Conservation (phyloP, 2,797 vertebrate genomes). For the Podarcis lilfordi region DNA sequence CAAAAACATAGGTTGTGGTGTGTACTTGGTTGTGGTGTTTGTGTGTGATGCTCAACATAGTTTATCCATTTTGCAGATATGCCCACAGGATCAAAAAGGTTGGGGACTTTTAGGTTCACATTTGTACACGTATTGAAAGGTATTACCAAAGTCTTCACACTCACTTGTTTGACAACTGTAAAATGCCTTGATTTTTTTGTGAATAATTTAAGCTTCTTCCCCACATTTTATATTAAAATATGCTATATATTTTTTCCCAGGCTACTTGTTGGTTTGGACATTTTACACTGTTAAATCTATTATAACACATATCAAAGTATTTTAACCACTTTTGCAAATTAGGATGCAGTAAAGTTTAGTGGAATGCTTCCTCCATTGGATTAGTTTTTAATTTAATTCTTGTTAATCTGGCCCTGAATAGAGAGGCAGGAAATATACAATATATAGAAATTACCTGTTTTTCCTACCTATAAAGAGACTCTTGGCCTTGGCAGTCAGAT, state of each 20-base stretch:
- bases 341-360: constrained; percentile 36
- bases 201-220: not conserved
- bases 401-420: constrained; percentile 12
- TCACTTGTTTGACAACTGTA: not conserved
- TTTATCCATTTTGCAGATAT: too few relatives aligned
- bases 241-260: not conserved
- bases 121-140: not conserved
- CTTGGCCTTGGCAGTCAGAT: not conserved
- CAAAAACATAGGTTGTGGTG: too few relatives aligned
- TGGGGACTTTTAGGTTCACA: not conserved
- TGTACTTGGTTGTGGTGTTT: too few relatives aligned
- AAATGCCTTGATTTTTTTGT: not conserved
- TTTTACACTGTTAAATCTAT: constrained; percentile 26
- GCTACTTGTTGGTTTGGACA: not conserved
- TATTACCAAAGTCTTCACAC: not conserved
- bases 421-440: constrained; percentile 12
- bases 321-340: constrained; percentile 43
- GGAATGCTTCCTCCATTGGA: constrained; percentile 4
- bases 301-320: constrained; percentile 1
- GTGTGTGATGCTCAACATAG: too few relatives aligned
- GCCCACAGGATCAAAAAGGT: too few relatives aligned
- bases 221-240: constrained; percentile 27
- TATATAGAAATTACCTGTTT: constrained; percentile 34
- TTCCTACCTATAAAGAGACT: not conserved
- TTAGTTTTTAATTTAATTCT: constrained; percentile 54